Evolutionary conservation across 2,888 invertebrate species (phyloP), one percentile per base, ranked within the genome.

Genomic region (Leptinotarsa tumamoca): DNA sequence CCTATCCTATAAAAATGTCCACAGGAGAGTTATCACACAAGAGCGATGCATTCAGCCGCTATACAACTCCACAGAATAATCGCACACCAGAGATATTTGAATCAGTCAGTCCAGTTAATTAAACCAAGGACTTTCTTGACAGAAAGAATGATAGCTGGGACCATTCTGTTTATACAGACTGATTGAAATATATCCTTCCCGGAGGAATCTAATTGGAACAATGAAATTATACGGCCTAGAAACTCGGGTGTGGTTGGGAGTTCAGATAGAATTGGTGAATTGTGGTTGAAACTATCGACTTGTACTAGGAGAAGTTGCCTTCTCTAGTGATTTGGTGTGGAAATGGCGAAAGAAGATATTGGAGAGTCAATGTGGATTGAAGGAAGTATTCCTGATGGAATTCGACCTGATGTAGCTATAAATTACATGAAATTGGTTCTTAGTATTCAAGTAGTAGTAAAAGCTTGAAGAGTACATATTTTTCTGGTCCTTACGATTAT

Each of bases 101-200:
- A 21, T 70, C 70, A 56, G 23, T 49, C 49, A 50, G 58, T 15
- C 56, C 61, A 70, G 58, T 70, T 70, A 69, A 69, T 69, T 33
- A 43, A 69, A 69, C 56, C 49, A 18, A 70, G 43, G 68, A 54
- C 63, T 63, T 58, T 43, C 63, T 63, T 43, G 63, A 63, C 63
- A 13, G 58, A 61, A 58, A 69, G 56, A 52, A 52, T 68, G 68
- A 68, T 68, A 23, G 27, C n/a, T 10, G 68, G 52, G 50, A 17
- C 68, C 4, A 23, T 51, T 33, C 23, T 69, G 49, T 70, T 70
- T 70, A 58, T 43, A 70, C 58, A 58, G 56, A 49, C 56, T 58
- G 50, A 70, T 70, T 58, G 58, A 50, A 49, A 58, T 63, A 63
- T 63, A 63, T 63, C 63, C 63, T 63, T 63, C 63, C 18, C 63